Evolutionary conservation across 1,140 invertebrate genomes (phyloP).

Genomic region (Drosophila quadrilineata): DNA sequence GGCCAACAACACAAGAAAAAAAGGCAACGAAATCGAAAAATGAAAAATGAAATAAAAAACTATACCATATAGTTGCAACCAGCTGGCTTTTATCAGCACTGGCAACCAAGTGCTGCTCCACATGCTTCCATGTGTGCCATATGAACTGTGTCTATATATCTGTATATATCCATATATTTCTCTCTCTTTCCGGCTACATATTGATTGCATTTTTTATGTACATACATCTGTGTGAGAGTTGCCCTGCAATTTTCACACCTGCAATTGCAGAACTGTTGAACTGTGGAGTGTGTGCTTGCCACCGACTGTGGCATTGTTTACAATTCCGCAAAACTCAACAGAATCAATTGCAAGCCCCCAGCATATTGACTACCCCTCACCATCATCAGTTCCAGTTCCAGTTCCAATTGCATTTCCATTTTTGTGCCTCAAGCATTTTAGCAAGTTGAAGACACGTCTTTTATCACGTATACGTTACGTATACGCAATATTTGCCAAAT

Average conservation of each 20-base stretch:
- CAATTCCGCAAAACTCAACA: neutral
- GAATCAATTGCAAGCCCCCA: slow-evolving; percentile 18
- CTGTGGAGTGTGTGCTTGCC: slow-evolving; percentile 7
- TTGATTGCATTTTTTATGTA: slow-evolving; percentile 5
- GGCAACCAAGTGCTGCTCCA: too few relatives aligned
- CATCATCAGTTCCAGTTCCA: too few relatives aligned
- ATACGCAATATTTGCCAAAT: slow-evolving; percentile 55
- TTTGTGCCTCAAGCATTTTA: slow-evolving; percentile 4
- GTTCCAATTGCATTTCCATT: too few relatives aligned
- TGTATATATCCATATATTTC: neutral
- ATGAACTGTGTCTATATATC: slow-evolving; percentile 14
- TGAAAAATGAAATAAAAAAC: neutral
- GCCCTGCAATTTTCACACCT: slow-evolving; percentile 28
- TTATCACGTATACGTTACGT: slow-evolving; percentile 52
- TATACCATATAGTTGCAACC: neutral
- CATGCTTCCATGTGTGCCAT: neutral
- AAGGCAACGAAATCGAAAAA: neutral
- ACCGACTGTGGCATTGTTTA: slow-evolving; percentile 50
- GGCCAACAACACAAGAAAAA: neutral
- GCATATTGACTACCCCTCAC: too few relatives aligned
- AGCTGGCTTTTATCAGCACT: slow-evolving; percentile 38
- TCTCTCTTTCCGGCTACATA: too few relatives aligned
- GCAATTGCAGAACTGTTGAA: slow-evolving; percentile 16
- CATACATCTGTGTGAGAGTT: neutral
- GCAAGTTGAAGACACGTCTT: neutral